Evolutionary conservation across 2,113 vertebrate species (phyloP), one percentile per base, ranked within the genome.

Genomic region (Istiophorus platypterus): DNA sequence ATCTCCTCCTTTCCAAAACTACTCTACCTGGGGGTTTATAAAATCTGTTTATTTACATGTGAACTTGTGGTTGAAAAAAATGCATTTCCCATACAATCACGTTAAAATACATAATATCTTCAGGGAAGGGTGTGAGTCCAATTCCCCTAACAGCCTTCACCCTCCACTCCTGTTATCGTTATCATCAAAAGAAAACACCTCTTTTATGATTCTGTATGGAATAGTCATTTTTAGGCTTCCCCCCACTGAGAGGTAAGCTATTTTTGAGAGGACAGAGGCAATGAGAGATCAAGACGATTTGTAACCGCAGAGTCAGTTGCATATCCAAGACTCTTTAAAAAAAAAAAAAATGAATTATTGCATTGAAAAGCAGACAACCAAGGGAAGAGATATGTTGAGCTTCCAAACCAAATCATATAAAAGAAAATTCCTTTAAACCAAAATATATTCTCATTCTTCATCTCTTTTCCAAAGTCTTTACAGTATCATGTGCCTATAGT

Each of bases 121-220:
- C 2, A 4, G 76, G 41, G 63, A 75, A 7, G 31, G 71, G 26
- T 20, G 26, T 26, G 67, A 79, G 76, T 49, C 45, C 12, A 76
- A 45, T 56, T 65, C 59, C 76, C 54, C 6, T 5, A 57, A 65
- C 73, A 77, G 64, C 70, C 37, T 20, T 65, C 20, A 63, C 29
- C 54, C 39, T 2, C 63, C 57, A 52, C 51, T 76, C 20, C 49
- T 76, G 26, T 81, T 80, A 85, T 77, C 49, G 1, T 59, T 20
- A 62, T 51, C 62, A 89, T 90, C 76, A 88, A 88, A 87, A 79
- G 69, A 87, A 87, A 85, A 72, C 71, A 73, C 39, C 20, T 54
- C 41, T 85, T 85, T 85, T 42, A 75, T 47, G 39, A 72, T 11
- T 17, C 27, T 27, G 58, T 45, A 62, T 83, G 78, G 78, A 87